Conservation (phyloP, 2,113 vertebrate genomes). For the Puntigrus tetrazona region DNA sequence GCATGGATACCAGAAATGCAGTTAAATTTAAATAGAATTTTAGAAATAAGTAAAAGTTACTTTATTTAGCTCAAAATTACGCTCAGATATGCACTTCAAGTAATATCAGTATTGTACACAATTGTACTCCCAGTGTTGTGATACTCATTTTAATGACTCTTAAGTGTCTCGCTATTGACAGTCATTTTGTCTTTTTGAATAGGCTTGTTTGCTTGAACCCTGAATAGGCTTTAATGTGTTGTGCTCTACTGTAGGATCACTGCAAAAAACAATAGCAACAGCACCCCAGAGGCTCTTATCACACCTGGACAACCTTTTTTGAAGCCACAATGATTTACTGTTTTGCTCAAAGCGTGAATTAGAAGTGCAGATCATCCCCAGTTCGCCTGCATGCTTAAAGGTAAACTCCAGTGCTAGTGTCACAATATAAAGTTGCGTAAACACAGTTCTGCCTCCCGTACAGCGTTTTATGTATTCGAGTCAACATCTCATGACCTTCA, state of each 20-base stretch:
- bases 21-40: background rate
- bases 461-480: conserved; percentile 37
- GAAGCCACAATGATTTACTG: background rate
- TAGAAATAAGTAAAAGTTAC: background rate
- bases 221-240: background rate
- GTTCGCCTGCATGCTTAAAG: background rate
- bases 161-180: conserved; percentile 12
- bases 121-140: background rate
- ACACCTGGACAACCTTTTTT: conserved; percentile 18
- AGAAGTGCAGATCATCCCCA: background rate
- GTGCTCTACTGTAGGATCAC: conserved; percentile 20
- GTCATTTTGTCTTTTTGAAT: conserved; percentile 16
- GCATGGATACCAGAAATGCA: background rate
- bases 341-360: background rate
- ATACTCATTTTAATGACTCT: conserved; percentile 30
- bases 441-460: conserved; percentile 5
- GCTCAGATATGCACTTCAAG: background rate
- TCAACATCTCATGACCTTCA: conserved; percentile 51
- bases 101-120: background rate
- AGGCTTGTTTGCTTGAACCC: background rate
- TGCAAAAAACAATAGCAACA: conserved; percentile 32
- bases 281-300: conserved; percentile 16
- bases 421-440: conserved; percentile 14
- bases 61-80: background rate
- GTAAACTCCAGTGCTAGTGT: background rate